Evolutionary conservation across 1,140 invertebrate genomes (phyloP).

Genomic region (Phthorimaea operculella): DNA sequence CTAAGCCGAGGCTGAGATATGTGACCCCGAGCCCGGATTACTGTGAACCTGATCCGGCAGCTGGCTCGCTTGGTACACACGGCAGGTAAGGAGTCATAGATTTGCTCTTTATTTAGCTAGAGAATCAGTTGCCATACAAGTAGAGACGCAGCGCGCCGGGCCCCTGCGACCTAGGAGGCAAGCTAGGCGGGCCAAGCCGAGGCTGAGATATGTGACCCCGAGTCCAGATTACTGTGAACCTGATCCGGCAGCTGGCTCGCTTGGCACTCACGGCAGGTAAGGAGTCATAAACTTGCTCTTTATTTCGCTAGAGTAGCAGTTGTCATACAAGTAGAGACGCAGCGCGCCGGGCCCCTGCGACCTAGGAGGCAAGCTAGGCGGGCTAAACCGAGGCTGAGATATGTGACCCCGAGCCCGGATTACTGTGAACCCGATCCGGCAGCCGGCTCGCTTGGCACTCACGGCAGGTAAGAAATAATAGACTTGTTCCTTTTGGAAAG

Average conservation of each 20-base stretch:
- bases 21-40: conserved; percentile 93
- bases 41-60: conserved; percentile 81
- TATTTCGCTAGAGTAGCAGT: conserved; percentile 83
- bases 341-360: conserved; percentile 42
- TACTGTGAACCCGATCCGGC: conserved; percentile 87
- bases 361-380: conserved; percentile 23
- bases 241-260: conserved; percentile 79
- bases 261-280: conserved; percentile 78
- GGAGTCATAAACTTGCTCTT: too few relatives aligned
- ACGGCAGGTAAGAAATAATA: conserved; percentile 66
- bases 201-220: conserved; percentile 81
- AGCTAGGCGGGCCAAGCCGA: conserved; percentile 23
- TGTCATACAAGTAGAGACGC: conserved; percentile 74
- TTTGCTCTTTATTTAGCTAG: too few relatives aligned
- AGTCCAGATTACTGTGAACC: conserved; percentile 94
- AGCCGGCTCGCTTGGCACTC: conserved; percentile 82
- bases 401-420: conserved; percentile 90
- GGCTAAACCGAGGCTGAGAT: conserved; percentile 67
- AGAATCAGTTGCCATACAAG: conserved; percentile 82
- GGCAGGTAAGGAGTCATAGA: conserved; percentile 65
- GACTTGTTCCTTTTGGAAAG: too few relatives aligned
- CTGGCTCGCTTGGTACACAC: conserved; percentile 82
- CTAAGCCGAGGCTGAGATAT: conserved; percentile 70
- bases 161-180: conserved; percentile 30
- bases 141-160: conserved; percentile 52